Conservation (phyloP, 2,797 vertebrate genomes). For the Melopsittacus undulatus region DNA sequence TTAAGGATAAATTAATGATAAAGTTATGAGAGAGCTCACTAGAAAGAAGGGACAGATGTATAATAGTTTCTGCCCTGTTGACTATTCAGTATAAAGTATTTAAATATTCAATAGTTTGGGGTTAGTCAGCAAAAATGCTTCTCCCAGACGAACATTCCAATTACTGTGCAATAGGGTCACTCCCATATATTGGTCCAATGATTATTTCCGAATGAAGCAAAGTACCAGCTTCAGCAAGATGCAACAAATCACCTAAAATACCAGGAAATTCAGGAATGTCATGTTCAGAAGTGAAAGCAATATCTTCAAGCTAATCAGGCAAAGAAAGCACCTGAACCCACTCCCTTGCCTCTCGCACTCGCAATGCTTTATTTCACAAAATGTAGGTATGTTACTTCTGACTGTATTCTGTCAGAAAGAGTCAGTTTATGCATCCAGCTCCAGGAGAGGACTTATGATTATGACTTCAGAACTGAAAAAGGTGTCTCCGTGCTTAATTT, state of each 20-base stretch:
- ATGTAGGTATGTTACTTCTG: not conserved
- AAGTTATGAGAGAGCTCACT: not conserved
- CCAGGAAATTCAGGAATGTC: not conserved
- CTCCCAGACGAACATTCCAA: not conserved
- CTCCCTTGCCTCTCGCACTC: too few relatives aligned
- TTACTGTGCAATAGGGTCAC: not conserved
- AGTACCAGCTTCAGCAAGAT: slow-evolving; percentile 1
- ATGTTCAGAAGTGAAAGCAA: not conserved
- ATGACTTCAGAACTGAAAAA: not conserved
- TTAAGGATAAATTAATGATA: slow-evolving; percentile 1
- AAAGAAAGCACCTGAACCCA: not conserved
- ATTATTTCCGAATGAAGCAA: slow-evolving; percentile 19
- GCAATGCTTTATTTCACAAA: not conserved
- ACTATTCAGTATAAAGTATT: not conserved
- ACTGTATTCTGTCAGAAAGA: not conserved
- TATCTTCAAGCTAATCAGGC: not conserved
- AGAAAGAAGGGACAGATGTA: not conserved
- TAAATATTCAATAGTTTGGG: slow-evolving; percentile 10
- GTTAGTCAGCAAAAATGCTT: slow-evolving; percentile 35
- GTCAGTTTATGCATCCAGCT: not conserved
- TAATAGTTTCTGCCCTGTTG: not conserved
- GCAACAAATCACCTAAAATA: not conserved
- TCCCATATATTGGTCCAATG: not conserved
- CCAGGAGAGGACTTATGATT: not conserved
- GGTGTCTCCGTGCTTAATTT: not conserved